phyloP scores from a whole-genome alignment of 2,888 invertebrate species.

The Artemia sp. region DNA sequence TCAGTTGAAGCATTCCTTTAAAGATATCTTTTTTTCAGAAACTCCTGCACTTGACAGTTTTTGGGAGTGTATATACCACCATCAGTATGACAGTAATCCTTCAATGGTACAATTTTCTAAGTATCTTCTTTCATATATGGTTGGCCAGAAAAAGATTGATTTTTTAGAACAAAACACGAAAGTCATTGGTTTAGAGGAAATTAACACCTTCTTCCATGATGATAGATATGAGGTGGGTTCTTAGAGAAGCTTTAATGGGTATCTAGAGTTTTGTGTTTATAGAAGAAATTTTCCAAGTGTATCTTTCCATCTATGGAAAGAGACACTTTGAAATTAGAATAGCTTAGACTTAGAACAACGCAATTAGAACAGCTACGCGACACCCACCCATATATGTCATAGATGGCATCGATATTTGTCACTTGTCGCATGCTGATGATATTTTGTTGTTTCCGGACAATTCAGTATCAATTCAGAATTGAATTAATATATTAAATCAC shows the following conservation, averaged over 20 bases:
- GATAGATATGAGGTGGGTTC: constrained; percentile 11
- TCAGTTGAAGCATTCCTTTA: not conserved
- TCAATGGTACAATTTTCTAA: not conserved
- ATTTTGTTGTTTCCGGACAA: too few relatives aligned
- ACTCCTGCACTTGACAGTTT: not conserved
- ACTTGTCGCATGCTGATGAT: too few relatives aligned
- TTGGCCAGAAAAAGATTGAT: not conserved
- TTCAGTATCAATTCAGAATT: too few relatives aligned
- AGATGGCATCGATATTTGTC: too few relatives aligned
- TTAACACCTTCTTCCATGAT: not conserved
- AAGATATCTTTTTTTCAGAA: not conserved
- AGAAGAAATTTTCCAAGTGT: too few relatives aligned
- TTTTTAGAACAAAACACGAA: not conserved
- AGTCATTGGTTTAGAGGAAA: not conserved
- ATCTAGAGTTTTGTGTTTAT: too few relatives aligned
- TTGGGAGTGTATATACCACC: constrained; percentile 6
- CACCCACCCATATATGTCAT: too few relatives aligned
- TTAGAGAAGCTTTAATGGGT: not conserved
- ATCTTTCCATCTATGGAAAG: too few relatives aligned
- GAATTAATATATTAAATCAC: too few relatives aligned
- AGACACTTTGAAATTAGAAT: too few relatives aligned
- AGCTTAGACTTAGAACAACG: too few relatives aligned
- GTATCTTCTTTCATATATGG: constrained; percentile 3
- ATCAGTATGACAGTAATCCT: not conserved
- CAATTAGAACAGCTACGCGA: too few relatives aligned